Base-by-base conservation (phyloP, 2,888 invertebrate species). In the Margaritifera margaritifera region DNA sequence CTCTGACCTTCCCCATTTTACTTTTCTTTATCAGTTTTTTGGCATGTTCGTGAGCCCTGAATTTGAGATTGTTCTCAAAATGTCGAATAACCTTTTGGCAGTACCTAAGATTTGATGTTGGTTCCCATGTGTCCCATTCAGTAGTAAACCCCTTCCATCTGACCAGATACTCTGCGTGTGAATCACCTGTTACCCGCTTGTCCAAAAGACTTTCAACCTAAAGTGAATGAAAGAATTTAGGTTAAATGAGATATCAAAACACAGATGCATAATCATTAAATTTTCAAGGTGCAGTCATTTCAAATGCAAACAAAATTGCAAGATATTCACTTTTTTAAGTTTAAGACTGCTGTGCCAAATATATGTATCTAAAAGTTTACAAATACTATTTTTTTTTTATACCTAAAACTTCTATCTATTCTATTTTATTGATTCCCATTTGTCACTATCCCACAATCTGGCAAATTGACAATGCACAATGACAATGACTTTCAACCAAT, bases 51-150 rank as follows among this genome's bases (percentile, higher is more conserved):
- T 65, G 58, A 31, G 19, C 1, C 24, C 42, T 42, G 50, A 24
- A 6, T 57, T 52, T 69, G 57, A 62, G 27, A 24, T 68, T 68
- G 53, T 71, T 68, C 60, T 84, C 81, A 66, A 80, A 84, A 20
- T 74, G 63, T 24, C 61, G 66, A 22, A 85, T 75, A 25, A 83
- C 71, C 4, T 69, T 56, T 31, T 58, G 68, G 66, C 85, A 85
- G 20, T 81, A 75, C 15, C 69, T 58, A 2, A 87, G 73, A 69
- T 84, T 82, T 31, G 58, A 68, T 3, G 72, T 71, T 4, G 87
- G 87, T 68, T 87, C 87, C 87, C 87, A 87, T 6, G 87, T 80
- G 66, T 87, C 85, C 72, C 81, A 81, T 1, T 81, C 78, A 25
- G 80, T 68, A 6, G 69, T 69, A 62, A 83, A 87, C 18, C 82